phyloP scores from a whole-genome alignment of 2,797 vertebrate genomes.

The Pipistrellus nathusii region DNA sequence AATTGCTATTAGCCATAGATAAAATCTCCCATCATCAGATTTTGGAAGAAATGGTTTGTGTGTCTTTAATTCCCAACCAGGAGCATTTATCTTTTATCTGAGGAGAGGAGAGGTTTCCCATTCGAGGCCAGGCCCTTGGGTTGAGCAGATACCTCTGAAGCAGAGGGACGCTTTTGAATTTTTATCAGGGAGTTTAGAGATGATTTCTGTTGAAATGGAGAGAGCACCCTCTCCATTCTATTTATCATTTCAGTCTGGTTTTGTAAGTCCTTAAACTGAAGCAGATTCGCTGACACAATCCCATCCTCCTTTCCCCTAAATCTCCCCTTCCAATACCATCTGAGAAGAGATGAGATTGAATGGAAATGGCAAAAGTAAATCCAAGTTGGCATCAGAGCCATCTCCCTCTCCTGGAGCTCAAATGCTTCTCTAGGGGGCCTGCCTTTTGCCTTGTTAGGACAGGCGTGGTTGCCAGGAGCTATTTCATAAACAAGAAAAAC shows the following conservation, averaged over 20 bases:
- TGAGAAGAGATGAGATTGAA: background rate
- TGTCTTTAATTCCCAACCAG: background rate
- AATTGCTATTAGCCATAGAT: background rate
- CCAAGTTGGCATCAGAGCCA: background rate
- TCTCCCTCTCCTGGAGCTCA: background rate
- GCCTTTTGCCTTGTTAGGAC: background rate
- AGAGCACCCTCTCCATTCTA: background rate
- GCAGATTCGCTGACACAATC: background rate
- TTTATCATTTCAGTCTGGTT: background rate
- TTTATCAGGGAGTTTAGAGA: background rate
- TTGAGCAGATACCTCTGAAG: slow-evolving; percentile 21
- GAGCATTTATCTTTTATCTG: background rate
- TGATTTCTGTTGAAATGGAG: background rate
- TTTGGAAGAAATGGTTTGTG: background rate
- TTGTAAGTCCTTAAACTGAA: background rate
- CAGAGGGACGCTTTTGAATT: background rate
- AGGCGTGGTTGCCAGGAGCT: background rate
- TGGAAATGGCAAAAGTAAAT: background rate
- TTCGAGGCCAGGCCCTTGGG: background rate
- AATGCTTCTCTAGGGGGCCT: background rate
- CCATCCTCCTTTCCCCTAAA: background rate
- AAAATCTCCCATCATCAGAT: slow-evolving; percentile 8
- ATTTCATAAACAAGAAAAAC: background rate
- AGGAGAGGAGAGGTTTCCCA: background rate
- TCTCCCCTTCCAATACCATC: background rate